Evolutionary conservation across 1,140 invertebrate species (phyloP).

Genomic region (Hypsibius dujardini): DNA sequence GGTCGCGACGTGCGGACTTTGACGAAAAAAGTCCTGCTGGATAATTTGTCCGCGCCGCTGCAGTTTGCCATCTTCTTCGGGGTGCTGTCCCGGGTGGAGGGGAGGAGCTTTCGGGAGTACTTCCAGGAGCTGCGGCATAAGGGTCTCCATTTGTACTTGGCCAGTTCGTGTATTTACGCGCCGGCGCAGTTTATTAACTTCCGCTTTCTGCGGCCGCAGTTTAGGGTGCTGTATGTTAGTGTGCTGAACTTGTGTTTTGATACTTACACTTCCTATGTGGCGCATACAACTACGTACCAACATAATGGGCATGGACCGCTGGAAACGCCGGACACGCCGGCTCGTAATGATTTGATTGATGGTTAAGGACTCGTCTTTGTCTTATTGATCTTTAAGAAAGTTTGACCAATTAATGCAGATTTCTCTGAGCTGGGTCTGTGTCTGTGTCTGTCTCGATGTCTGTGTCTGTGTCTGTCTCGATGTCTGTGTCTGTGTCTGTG

Average conservation of each 20-base stretch:
- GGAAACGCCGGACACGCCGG: too few relatives aligned
- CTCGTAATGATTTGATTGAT: too few relatives aligned
- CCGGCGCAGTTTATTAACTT: slow-evolving; percentile 68
- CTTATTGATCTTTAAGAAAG: too few relatives aligned
- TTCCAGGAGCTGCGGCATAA: slow-evolving; percentile 55
- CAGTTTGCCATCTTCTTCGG: slow-evolving; percentile 61
- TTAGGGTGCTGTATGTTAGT: slow-evolving; percentile 73
- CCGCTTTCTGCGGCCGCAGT: slow-evolving; percentile 61
- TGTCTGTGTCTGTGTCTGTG: too few relatives aligned
- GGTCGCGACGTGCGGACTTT: slow-evolving; percentile 50
- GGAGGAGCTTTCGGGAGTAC: slow-evolving; percentile 41
- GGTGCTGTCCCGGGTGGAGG: slow-evolving; percentile 50
- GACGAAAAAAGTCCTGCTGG: slow-evolving; percentile 62
- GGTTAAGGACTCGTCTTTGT: too few relatives aligned
- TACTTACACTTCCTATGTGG: slow-evolving; percentile 72
- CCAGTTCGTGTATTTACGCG: slow-evolving; percentile 63
- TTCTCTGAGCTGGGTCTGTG: too few relatives aligned
- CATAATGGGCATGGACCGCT: too few relatives aligned
- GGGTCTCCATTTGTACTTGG: slow-evolving; percentile 54
- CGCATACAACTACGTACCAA: too few relatives aligned
- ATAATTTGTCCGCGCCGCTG: slow-evolving; percentile 72
- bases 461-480: too few relatives aligned
- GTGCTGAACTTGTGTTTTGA: slow-evolving; percentile 74
- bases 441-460: too few relatives aligned
- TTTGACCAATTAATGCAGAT: too few relatives aligned